Base-by-base conservation (phyloP, 2,888 invertebrate species). In the Archaeoteleia sp. region DNA sequence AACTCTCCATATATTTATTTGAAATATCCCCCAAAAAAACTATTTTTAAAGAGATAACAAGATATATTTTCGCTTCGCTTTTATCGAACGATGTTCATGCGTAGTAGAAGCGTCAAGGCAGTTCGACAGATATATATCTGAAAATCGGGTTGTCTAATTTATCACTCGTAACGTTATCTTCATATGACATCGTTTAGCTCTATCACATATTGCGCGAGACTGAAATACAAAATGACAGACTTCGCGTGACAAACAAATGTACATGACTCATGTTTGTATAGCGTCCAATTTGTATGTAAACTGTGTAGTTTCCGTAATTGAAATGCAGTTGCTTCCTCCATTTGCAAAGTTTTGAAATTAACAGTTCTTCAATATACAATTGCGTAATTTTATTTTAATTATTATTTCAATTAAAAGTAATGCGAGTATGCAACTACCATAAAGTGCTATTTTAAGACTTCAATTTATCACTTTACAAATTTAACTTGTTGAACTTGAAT, bases 101-200 rank as follows among this genome's bases (percentile, higher is more conserved):
- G 29, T 40, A 12, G 32, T 14, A 10, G 17, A 15, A 29, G 27
- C 40, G 34, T 48, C 15, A 57, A 57, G 13, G 57, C 40, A 57
- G 17, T 57, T 48, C 37, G 9, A 48, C 34, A 34, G 48, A 57
- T 57, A 57, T 40, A 30, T 32, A 57, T 57, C 57, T 46, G 20
- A 12, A 29, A 49, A 9, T 42, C 35, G 49, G 29, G 39, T 49
- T 49, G 10, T 57, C 54, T 55, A 35, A 55, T 55, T 55, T 37
- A 46, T 15, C 39, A 17, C 25, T 9, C 7, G 14, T 6, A 34
- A 13, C 20, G 37, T 55, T 55, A 55, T 45, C 35, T 35, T 15
- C n/a, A 27, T 32, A 14, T 39, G 46, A 42, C 23, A 51, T 32
- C 37, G 51, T 25, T 14, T 45, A 20, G 35, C 45, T 25, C 20